phyloP scores from a whole-genome alignment of 2,113 vertebrate genomes.

The Hucho hucho region DNA sequence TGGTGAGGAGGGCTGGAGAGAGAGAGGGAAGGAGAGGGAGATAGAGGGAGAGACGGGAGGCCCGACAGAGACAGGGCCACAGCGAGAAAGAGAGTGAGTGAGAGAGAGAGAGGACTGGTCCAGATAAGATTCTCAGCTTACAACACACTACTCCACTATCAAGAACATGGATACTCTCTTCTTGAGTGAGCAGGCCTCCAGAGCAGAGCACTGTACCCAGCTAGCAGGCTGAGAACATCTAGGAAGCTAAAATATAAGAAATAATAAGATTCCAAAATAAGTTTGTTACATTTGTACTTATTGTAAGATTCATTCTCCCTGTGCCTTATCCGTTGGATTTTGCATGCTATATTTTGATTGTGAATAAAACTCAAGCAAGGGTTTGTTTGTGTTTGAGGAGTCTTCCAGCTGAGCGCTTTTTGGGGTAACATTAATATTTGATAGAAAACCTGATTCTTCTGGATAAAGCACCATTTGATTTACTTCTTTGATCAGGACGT shows the following conservation, averaged over 20 bases:
- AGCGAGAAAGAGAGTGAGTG: conserved; percentile 1
- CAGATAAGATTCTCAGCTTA: conserved; percentile 72
- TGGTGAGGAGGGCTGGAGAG: conserved; percentile 30
- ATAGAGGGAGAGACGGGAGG: conserved; percentile 28
- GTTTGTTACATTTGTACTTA: conserved; percentile 33
- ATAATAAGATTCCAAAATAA: conserved; percentile 6
- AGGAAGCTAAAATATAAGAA: not conserved
- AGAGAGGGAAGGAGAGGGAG: not conserved
- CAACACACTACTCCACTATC: conserved; percentile 7
- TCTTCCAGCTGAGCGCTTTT: conserved; percentile 19
- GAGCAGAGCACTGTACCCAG: not conserved
- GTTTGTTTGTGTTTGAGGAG: not conserved
- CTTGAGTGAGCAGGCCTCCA: not conserved
- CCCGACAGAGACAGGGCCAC: conserved; percentile 16
- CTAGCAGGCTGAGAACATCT: not conserved
- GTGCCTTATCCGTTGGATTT: not conserved
- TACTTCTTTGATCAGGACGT: conserved; percentile 42
- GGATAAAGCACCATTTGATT: conserved; percentile 43
- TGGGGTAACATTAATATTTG: conserved; percentile 52
- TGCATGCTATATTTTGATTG: not conserved
- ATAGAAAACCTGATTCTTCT: conserved; percentile 48
- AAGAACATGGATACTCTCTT: not conserved
- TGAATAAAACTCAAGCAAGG: too few species aligned
- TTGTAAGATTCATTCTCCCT: not conserved
- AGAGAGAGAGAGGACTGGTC: conserved; percentile 35